Evolutionary conservation across 23 tunicate genomes (phyloP), one percentile per base, ranked within the genome.

Genomic region (Trididemnum nubilum): DNA sequence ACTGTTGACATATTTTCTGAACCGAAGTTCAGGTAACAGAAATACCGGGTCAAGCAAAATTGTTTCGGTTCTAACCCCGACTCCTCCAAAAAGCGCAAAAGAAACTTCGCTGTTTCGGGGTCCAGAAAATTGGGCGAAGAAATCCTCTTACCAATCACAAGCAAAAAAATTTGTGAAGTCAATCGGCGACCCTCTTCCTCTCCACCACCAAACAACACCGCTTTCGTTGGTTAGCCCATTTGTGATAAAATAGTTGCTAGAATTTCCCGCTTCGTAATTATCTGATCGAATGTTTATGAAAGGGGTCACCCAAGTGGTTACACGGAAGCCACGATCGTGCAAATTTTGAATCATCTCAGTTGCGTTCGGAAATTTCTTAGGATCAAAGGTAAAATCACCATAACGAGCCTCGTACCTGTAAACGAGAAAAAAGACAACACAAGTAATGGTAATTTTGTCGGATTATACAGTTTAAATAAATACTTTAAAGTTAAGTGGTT

Each of bases 301-400:
- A 24, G 94, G 89, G 3, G 97, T 92, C 1, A 92, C 94, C 97
- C 97, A 92, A 21, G 87, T 72, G 58, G 97, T 92, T 26, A 92
- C 94, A 3, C 90, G 63, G 31, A 83, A 82, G 23, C 93, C 93
- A 19, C 19, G 35, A 0, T 88, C 81, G 67, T 92, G 97, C 34
- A 92, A 63, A 33, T 50, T 67, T n/a, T 52, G 51, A 40, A 88
- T 83, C 89, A 92, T 83, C 59, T 52, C 67, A 1, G 67, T 33
- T 5, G 92, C 87, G 57, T 88, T 70, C 0, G 97, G 93, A 73
- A 92, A 92, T 63, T 88, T 92, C 29, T 31, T 33, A 22, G 85
- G 77, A 39, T 92, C 97, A 71, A 92, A 92, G 39, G 97, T 88
- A 82, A 76, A 76, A 71, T 92, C 97, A 1, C 94, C 94, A 50